Percentiles rank a stretch among this genome's conserved stretches.
These are phyloP conservation scores for Diplosoma virens DNA, from an alignment of 23 tunicate genomes.

Conservation along the genomic window DNA sequence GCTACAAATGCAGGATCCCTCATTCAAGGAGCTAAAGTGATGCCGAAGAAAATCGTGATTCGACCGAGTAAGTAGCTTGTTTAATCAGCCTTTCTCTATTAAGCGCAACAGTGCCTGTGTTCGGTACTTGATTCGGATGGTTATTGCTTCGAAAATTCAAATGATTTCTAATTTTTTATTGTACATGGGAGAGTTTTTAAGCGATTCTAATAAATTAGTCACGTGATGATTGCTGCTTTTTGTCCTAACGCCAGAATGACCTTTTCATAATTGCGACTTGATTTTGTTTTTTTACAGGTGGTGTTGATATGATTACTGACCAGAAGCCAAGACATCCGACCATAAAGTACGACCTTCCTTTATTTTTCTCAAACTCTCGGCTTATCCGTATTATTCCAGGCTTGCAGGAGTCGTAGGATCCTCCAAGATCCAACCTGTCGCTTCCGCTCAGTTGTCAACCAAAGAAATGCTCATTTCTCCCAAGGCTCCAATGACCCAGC, in stretches of 20 bases:
- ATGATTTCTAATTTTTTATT: too few species aligned
- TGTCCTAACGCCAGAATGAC: too few species aligned
- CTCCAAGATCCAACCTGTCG: not conserved
- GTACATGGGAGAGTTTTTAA: too few species aligned
- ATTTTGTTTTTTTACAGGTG: too few species aligned
- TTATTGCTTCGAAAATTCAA: too few species aligned
- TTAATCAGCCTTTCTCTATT: too few species aligned
- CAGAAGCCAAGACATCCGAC: not conserved
- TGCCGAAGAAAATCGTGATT: conserved; percentile 57
- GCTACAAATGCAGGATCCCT: too few species aligned
- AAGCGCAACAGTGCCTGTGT: too few species aligned
- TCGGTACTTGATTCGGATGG: too few species aligned
- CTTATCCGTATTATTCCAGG: not conserved
- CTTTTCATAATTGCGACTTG: too few species aligned
- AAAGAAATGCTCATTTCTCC: not conserved
- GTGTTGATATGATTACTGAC: not conserved
- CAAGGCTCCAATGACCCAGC: not conserved
- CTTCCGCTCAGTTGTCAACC: not conserved
- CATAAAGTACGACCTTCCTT: not conserved
- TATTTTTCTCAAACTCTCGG: not conserved
- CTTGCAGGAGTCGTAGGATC: conserved; percentile 11
- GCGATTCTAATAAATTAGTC: too few species aligned
- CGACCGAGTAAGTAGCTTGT: conserved; percentile 42
- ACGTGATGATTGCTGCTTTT: too few species aligned
- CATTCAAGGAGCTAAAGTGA: conserved; percentile 65